Evolutionary conservation across 1,140 invertebrate genomes (phyloP), one percentile per base, ranked within the genome.

Genomic region (Macrobrachium rosenbergii): DNA sequence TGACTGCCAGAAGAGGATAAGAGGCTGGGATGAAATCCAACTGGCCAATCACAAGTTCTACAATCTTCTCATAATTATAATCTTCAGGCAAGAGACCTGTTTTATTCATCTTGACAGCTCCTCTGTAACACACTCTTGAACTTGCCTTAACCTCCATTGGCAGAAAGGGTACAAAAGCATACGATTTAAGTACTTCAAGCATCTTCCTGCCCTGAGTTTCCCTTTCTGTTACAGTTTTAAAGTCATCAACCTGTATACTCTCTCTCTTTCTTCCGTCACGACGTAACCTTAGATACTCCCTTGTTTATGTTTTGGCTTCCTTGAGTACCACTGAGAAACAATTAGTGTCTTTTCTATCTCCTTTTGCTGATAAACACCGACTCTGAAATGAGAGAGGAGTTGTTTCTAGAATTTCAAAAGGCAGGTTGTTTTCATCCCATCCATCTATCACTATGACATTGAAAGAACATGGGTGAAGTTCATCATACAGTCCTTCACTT

Each of bases 401-500:
- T 77, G 19, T 10, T n/a, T 58, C 45, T 12, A 77, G 52, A 21
- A 77, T 37, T 37, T 77, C 23, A 23, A 77, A 19, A 17, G 75
- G 75, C 17, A 58, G 59, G 23, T 77, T 58, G 37, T 77, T 58
- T 59, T 77, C 75, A 21, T 77, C 75, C 75, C 75, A 77, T 11
- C 75, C 75, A 59, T 77, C 75, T 14, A 77, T 77, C 10, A 77
- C 23, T 58, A 77, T 59, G 11, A 77, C 8, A 21, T 77, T 77
- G 45, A 77, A 58, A 21, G 45, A 77, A 77, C 75, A 77, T 19
- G 75, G 21, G 37, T 77, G 45, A 77, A 77, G 75, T 58, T 21
- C 59, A 23, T 77, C 10, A 77, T 58, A 77, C 5, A 77, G 75
- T 12, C 3, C 10, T 12, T 14, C 45, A 77, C 59, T 43, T 77